Percentiles rank a stretch among this genome's conserved stretches.
These are phyloP conservation scores for Cryptoblepharus egeriae DNA, from an alignment of 2,797 vertebrate species.

Conservation along the genomic window DNA sequence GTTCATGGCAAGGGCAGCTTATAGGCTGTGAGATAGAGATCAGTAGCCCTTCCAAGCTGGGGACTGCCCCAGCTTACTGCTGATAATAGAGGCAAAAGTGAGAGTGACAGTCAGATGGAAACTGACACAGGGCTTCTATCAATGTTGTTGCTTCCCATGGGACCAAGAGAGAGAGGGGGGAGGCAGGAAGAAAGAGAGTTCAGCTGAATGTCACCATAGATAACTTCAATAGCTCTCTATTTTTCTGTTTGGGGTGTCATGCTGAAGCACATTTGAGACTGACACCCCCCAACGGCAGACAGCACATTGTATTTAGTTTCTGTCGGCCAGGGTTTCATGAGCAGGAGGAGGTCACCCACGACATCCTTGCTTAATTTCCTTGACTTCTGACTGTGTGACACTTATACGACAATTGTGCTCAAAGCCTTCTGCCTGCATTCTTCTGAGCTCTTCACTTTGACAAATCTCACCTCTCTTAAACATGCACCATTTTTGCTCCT, in stretches of 20 bases:
- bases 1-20: slow-evolving; percentile 80
- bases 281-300: slow-evolving; percentile 2
- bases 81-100: slow-evolving; percentile 75
- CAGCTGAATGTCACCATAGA: slow-evolving; percentile 87
- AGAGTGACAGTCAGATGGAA: slow-evolving; percentile 80
- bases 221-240: slow-evolving; percentile 73
- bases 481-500: slow-evolving; percentile 27
- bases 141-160: slow-evolving; percentile 80
- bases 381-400: slow-evolving; percentile 31
- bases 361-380: slow-evolving; percentile 63
- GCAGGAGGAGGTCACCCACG: slow-evolving; percentile 34
- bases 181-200: slow-evolving; percentile 60
- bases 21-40: slow-evolving; percentile 79
- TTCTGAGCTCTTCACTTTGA: slow-evolving; percentile 63
- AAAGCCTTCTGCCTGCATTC: slow-evolving; percentile 57
- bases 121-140: slow-evolving; percentile 85
- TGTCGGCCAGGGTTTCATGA: slow-evolving; percentile 20
- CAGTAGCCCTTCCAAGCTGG: slow-evolving; percentile 76
- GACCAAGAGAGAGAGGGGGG: slow-evolving; percentile 62
- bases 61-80: slow-evolving; percentile 74
- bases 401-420: slow-evolving; percentile 56
- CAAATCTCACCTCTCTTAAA: slow-evolving; percentile 63
- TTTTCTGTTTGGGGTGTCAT: slow-evolving; percentile 73
- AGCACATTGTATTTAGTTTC: slow-evolving; percentile 37
- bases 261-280: slow-evolving; percentile 73